Evolutionary conservation across 64 coral and sea anemone species (phyloP).

Genomic region (Porites australiensis): DNA sequence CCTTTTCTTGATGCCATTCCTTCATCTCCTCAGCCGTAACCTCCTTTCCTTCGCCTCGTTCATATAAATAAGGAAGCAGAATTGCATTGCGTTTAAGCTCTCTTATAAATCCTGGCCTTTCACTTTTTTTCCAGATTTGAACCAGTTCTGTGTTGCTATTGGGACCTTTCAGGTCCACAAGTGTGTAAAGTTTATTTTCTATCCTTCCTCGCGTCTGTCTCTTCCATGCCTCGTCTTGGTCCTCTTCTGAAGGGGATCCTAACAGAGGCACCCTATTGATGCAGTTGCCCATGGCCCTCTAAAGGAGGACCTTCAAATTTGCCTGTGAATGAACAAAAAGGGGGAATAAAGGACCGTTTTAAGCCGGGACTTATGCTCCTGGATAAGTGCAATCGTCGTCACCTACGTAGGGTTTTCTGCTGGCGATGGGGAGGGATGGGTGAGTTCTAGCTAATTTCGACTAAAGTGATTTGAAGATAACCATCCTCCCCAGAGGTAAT

Average conservation of each 20-base stretch:
- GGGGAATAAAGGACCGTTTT: background rate
- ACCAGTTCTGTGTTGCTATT: slow-evolving; percentile 49
- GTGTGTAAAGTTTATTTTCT: slow-evolving; percentile 72
- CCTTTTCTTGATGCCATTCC: slow-evolving; percentile 30
- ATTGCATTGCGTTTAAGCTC: slow-evolving; percentile 15
- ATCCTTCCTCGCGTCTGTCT: slow-evolving; percentile 43
- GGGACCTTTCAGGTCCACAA: slow-evolving; percentile 77
- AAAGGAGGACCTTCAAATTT: background rate
- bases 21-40: slow-evolving; percentile 70
- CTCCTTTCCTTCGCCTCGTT: slow-evolving; percentile 64
- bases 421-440: too few relatives aligned
- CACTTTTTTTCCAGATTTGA: slow-evolving; percentile 58
- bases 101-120: background rate
- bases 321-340: background rate
- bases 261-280: slow-evolving; percentile 42
- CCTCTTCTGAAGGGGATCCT: slow-evolving; percentile 1
- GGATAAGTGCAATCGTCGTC: too few relatives aligned
- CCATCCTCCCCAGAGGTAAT: too few relatives aligned
- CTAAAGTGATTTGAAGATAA: too few relatives aligned
- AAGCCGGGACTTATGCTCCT: background rate
- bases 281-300: slow-evolving; percentile 71
- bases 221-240: slow-evolving; percentile 71
- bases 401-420: too few relatives aligned
- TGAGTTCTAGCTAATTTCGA: too few relatives aligned
- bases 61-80: slow-evolving; percentile 64